A percentile compares a stretch with the other conserved stretches of the same genome.
Conservation (phyloP, 2,113 vertebrate species). For the Balaenoptera acutorostrata region DNA sequence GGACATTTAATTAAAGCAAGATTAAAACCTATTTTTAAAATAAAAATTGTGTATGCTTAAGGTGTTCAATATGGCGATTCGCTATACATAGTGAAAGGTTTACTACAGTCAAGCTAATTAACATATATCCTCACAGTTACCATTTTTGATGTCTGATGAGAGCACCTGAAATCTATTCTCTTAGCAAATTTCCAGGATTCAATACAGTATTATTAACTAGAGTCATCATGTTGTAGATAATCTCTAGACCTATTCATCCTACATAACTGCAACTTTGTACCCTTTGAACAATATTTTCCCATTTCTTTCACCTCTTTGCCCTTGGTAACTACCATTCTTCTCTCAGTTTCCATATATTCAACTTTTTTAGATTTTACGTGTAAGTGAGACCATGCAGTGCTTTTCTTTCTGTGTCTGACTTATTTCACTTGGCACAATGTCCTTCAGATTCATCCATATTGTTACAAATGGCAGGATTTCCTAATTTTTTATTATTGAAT, state of each 20-base stretch:
- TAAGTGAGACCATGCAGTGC: neutral
- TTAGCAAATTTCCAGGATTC: neutral
- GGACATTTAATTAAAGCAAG: neutral
- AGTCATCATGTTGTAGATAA: neutral
- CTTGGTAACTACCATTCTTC: neutral
- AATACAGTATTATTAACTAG: neutral
- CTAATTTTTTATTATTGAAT: neutral
- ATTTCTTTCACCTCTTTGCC: neutral
- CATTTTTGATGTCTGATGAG: neutral
- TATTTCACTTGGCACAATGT: neutral
- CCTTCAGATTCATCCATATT: neutral
- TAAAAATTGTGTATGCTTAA: neutral
- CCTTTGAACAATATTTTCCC: neutral
- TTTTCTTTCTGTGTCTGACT: neutral
- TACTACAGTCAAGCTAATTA: neutral
- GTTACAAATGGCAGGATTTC: neutral
- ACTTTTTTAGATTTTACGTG: neutral
- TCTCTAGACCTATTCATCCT: neutral
- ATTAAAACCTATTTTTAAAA: neutral
- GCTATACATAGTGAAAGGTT: neutral
- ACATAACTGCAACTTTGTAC: neutral
- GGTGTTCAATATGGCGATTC: neutral
- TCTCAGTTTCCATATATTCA: neutral
- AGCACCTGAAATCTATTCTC: neutral
- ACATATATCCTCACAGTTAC: neutral